Evolutionary conservation across 2,113 vertebrate species (phyloP), one percentile per base, ranked within the genome.

Genomic region (Pedionomus torquatus): DNA sequence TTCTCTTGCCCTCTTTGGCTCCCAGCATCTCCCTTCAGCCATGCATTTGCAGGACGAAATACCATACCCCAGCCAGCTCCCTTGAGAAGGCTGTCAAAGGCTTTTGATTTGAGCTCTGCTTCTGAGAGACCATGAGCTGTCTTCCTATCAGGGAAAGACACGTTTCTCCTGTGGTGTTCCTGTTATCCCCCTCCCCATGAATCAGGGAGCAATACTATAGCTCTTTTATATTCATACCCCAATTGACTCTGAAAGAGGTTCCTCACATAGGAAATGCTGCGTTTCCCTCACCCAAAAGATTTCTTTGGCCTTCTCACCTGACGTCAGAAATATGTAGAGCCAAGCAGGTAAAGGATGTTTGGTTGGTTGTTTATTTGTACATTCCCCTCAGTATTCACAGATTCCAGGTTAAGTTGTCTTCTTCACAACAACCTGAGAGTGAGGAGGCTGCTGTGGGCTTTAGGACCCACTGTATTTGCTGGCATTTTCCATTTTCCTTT

Each of bases 41-140:
- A 0, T 1, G 0, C 2, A 2, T 61, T 55, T 49, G 58, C 58
- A 68, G 81, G 24, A 28, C 65, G 25, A 28, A 89, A n/a, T n/a
- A n/a, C n/a, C n/a, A 41, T 11, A 46, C 54, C 43, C 41, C 58
- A 35, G 14, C 26, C 26, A n/a, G 17, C 41, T 57, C 66, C 2
- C 0, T 19, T 78, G 65, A 48, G 76, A 82, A 63, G 48, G 18
- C 58, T 46, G 48, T 72, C 90, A 86, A 63, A 60, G 65, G 65
- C 54, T 57, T 48, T 78, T 46, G 35, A 77, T 72, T 82, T 35
- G 55, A 84, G 37, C 63, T 68, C 46, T 28, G 44, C 48, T 78
- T 92, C 31, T 78, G 54, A 68, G 43, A 66, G 26, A 25, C n/a
- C 17, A 0, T 3, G 48, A 90, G 65, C 83, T 57, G 58, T 46